Conservation (phyloP, 2,113 vertebrate genomes). For the Parus major region DNA sequence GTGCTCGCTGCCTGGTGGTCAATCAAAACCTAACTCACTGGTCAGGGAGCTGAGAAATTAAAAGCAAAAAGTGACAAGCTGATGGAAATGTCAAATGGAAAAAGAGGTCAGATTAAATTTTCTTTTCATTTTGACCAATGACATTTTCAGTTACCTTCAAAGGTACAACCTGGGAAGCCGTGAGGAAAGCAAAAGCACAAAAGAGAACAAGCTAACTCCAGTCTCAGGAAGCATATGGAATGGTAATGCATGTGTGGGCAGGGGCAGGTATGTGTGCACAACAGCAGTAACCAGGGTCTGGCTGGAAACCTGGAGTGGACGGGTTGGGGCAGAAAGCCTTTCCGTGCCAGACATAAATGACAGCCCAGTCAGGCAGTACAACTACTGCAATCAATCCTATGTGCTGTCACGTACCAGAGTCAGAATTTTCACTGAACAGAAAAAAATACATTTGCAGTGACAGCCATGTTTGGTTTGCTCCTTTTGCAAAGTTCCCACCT, state of each 20-base stretch:
- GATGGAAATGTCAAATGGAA: slow-evolving; percentile 42
- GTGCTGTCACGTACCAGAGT: background rate
- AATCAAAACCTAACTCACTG: background rate
- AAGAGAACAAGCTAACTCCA: background rate
- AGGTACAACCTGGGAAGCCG: background rate
- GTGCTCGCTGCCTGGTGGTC: background rate
- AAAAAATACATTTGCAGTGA: background rate
- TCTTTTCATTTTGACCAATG: slow-evolving; percentile 31
- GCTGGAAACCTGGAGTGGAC: background rate
- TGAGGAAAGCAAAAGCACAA: background rate
- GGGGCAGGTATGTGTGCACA: background rate
- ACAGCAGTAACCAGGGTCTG: background rate
- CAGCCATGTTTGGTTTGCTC: background rate
- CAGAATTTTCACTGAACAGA: background rate
- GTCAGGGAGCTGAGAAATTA: slow-evolving; percentile 13
- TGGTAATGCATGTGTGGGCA: fast-evolving
- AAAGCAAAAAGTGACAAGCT: background rate
- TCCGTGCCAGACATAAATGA: background rate
- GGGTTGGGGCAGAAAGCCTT: background rate
- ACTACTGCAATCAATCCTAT: background rate
- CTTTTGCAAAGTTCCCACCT: background rate
- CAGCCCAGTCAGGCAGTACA: background rate
- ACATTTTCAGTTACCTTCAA: slow-evolving; percentile 60
- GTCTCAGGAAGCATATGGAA: background rate
- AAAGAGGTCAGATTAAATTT: slow-evolving; percentile 43